These are phyloP conservation scores for Mongoloraphidia duomilia DNA, from an alignment of 2,888 invertebrate genomes.

Conservation along the genomic window DNA sequence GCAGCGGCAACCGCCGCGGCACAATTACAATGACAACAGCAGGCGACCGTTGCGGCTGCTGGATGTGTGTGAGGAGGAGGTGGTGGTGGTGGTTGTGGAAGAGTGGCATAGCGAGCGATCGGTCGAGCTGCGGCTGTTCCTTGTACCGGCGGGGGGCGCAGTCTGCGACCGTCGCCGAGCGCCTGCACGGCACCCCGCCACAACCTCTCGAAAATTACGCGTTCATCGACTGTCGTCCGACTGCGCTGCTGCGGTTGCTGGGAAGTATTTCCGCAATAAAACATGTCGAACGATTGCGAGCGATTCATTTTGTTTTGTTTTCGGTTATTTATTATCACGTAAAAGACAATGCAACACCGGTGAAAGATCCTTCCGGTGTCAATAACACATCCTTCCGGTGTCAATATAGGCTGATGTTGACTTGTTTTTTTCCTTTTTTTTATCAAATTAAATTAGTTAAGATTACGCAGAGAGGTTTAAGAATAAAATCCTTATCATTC, in stretches of 20 bases:
- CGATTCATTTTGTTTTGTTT: conserved; percentile 18
- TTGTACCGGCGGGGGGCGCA: conserved; percentile 7
- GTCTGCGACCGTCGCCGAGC: conserved; percentile 19
- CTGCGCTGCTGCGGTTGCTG: conserved; percentile 23
- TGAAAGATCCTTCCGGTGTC: no score
- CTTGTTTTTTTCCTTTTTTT: no score
- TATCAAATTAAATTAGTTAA: no score
- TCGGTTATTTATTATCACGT: background rate
- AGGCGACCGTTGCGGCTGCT: conserved; percentile 22
- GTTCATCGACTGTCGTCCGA: conserved; percentile 38
- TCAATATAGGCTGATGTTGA: no score
- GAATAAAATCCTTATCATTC: no score
- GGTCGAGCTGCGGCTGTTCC: background rate
- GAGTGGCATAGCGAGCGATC: background rate
- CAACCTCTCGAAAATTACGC: conserved; percentile 53
- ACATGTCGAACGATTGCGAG: conserved; percentile 21
- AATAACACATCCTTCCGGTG: no score
- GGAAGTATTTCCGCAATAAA: conserved; percentile 31
- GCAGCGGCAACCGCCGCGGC: conserved; percentile 31
- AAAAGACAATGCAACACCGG: no score
- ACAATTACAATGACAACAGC: conserved; percentile 35
- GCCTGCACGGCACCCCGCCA: conserved; percentile 46
- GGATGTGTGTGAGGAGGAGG: background rate
- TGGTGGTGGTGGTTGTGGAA: background rate
- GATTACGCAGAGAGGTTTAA: no score